Evolutionary conservation across 2,888 invertebrate species (phyloP).

Genomic region (Barypeithes pellucidus): DNA sequence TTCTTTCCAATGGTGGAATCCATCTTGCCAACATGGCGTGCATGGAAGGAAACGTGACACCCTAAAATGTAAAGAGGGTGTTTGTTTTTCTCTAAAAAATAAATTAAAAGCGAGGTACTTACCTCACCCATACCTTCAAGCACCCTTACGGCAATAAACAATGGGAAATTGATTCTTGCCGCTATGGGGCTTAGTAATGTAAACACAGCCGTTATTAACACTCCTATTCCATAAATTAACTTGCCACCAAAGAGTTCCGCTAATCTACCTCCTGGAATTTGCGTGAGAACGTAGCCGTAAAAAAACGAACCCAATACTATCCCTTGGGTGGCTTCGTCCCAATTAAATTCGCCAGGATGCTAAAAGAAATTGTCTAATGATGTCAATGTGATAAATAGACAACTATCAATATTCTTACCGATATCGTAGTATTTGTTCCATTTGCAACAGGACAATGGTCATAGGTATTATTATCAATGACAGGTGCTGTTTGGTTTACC

Average conservation of each 20-base stretch:
- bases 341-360: slow-evolving; percentile 83
- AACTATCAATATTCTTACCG: slow-evolving; percentile 58
- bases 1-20: slow-evolving; percentile 94
- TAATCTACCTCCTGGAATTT: slow-evolving; percentile 85
- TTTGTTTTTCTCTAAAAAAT: neutral
- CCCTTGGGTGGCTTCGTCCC: slow-evolving; percentile 86
- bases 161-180: slow-evolving; percentile 78
- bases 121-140: slow-evolving; percentile 90
- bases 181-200: slow-evolving; percentile 89
- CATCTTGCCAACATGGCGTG: slow-evolving; percentile 93
- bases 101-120: slow-evolving; percentile 37
- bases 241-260: slow-evolving; percentile 93
- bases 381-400: too few relatives aligned
- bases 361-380: slow-evolving; percentile 52
- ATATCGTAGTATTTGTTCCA: slow-evolving; percentile 68
- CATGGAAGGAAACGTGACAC: slow-evolving; percentile 95
- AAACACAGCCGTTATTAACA: slow-evolving; percentile 86
- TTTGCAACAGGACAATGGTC: slow-evolving; percentile 76
- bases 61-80: slow-evolving; percentile 68
- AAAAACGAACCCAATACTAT: slow-evolving; percentile 89
- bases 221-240: slow-evolving; percentile 86
- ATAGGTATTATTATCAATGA: slow-evolving; percentile 73
- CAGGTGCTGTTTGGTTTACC: slow-evolving; percentile 84
- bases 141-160: slow-evolving; percentile 83
- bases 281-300: slow-evolving; percentile 87